Conservation (phyloP, 2,113 vertebrate species). For the Hiodon tergisus region DNA sequence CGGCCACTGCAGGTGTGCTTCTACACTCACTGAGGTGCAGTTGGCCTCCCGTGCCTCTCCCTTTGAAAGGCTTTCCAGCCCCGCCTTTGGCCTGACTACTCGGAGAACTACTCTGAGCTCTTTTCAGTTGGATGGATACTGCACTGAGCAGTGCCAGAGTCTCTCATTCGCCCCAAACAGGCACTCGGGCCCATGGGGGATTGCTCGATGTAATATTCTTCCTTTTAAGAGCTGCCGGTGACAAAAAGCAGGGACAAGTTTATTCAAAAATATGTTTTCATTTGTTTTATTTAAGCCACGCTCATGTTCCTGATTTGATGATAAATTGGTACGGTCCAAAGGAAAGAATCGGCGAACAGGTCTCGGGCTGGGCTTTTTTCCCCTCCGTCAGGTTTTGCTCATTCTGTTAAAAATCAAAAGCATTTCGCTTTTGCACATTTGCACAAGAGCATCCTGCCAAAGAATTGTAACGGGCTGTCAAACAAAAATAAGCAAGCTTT, state of each 20-base stretch:
- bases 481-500: conserved; percentile 36
- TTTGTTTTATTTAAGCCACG: conserved; percentile 32
- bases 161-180: not conserved
- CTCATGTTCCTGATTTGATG: conserved; percentile 23
- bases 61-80: conserved; percentile 13
- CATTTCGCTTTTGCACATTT: not conserved
- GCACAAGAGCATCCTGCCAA: conserved; percentile 25
- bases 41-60: not conserved
- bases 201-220: conserved; percentile 24
- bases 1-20: not conserved
- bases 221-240: conserved; percentile 38
- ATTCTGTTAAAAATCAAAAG: not conserved
- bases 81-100: conserved; percentile 24
- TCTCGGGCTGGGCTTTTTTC: no score
- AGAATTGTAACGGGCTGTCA: conserved; percentile 29
- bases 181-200: conserved; percentile 5
- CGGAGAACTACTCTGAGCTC: conserved; percentile 37
- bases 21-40: not conserved
- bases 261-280: conserved; percentile 14
- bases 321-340: conserved; percentile 30
- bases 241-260: conserved; percentile 34
- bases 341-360: conserved; percentile 14
- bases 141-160: not conserved
- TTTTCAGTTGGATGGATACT: conserved; percentile 16
- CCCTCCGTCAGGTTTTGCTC: not conserved